Conservation (phyloP, 2,113 vertebrate genomes). For the Pelecanus crispus region DNA sequence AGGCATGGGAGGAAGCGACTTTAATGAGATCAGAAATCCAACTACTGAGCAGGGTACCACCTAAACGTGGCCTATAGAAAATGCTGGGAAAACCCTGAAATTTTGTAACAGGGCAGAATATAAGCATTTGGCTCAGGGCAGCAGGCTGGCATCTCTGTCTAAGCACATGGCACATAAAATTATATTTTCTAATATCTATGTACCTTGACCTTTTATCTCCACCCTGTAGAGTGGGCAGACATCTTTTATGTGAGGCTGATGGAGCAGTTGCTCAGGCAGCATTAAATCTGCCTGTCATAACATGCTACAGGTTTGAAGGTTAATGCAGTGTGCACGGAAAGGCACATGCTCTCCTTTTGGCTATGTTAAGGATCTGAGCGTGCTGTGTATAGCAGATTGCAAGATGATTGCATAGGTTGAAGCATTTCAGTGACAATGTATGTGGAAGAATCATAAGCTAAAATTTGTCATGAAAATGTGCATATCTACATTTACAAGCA, state of each 20-base stretch:
- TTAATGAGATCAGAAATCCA: neutral
- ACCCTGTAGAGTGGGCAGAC: neutral
- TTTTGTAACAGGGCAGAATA: neutral
- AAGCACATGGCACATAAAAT: neutral
- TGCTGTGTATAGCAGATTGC: neutral
- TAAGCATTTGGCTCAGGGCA: neutral
- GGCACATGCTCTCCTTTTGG: neutral
- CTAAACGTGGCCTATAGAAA: neutral
- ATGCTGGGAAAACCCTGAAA: neutral
- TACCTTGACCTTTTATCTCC: neutral
- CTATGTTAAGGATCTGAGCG: neutral
- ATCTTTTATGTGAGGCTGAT: neutral
- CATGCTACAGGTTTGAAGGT: neutral
- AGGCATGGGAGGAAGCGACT: neutral
- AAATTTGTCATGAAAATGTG: neutral
- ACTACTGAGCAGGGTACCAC: neutral
- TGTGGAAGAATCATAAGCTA: neutral
- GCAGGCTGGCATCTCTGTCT: neutral
- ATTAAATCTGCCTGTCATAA: neutral
- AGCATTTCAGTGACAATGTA: neutral
- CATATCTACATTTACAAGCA: neutral
- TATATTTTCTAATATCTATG: neutral
- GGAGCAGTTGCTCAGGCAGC: neutral
- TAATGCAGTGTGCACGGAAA: neutral
- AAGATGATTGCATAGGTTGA: neutral